A percentile compares a stretch with the other conserved stretches of the same genome.
Evolutionary conservation across 2,797 vertebrate species (phyloP).

Genomic region (Pseudochirops corinnae): DNA sequence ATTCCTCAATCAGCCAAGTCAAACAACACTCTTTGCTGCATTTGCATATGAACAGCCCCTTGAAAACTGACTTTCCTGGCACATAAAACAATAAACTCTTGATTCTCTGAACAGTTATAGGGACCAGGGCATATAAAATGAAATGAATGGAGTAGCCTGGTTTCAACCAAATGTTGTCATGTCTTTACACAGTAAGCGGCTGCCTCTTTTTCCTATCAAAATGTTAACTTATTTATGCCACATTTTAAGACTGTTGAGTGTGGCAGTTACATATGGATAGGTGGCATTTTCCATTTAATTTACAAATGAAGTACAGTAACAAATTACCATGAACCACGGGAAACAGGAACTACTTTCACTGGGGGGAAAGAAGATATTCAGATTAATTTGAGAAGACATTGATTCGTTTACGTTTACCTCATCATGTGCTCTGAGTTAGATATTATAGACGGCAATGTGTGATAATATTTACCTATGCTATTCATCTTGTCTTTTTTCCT

Average conservation of each 20-base stretch:
- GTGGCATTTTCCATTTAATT: conserved; percentile 37
- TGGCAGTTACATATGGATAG: background rate
- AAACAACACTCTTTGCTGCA: background rate
- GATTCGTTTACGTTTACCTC: conserved; percentile 18
- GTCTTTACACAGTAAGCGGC: conserved; percentile 6
- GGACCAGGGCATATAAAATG: background rate
- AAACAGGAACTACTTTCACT: conserved; percentile 1
- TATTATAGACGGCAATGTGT: background rate
- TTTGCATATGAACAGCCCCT: conserved; percentile 18
- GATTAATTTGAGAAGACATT: conserved; percentile 30
- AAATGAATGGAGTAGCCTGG: background rate
- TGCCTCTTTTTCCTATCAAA: background rate
- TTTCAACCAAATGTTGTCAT: background rate
- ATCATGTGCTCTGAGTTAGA: background rate
- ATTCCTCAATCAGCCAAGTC: conserved; percentile 9
- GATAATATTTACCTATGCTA: conserved; percentile 9
- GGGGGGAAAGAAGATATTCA: conserved; percentile 16
- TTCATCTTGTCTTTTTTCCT: conserved; percentile 37
- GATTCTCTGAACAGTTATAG: conserved; percentile 7
- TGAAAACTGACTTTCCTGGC: conserved; percentile 17
- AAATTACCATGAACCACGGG: conserved; percentile 31
- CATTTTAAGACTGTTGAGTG: conserved; percentile 25
- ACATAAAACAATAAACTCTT: conserved; percentile 15
- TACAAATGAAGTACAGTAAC: conserved; percentile 1
- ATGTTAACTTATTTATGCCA: conserved; percentile 12